These are phyloP conservation scores for Hypothenemus hampei DNA, from an alignment of 1,140 invertebrate species.

Conservation along the genomic window DNA sequence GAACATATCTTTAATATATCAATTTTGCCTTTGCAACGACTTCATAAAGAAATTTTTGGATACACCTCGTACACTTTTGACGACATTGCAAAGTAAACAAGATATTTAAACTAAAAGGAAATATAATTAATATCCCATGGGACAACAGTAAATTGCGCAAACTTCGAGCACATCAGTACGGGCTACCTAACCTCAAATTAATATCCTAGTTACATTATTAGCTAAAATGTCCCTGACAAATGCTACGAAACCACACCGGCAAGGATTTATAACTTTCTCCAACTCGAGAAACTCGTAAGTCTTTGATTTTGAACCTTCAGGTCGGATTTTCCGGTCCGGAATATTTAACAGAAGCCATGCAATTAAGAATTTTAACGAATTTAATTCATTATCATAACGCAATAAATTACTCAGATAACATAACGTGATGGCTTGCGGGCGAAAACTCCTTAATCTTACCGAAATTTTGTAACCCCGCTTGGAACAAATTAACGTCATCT, in stretches of 20 bases:
- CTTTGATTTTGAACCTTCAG: background rate
- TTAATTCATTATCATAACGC: background rate
- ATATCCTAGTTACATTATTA: slow-evolving; percentile 14
- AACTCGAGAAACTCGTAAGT: background rate
- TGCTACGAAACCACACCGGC: slow-evolving; percentile 16
- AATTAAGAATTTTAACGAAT: background rate
- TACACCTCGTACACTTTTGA: too few relatives aligned
- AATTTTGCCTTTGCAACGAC: too few relatives aligned
- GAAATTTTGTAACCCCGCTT: slow-evolving; percentile 20
- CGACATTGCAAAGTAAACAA: too few relatives aligned
- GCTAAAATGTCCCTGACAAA: slow-evolving; percentile 18
- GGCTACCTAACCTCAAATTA: slow-evolving; percentile 19
- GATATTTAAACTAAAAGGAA: too few relatives aligned
- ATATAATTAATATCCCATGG: slow-evolving; percentile 11
- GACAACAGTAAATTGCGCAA: slow-evolving; percentile 13
- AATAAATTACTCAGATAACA: background rate
- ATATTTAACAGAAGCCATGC: background rate
- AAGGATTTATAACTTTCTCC: slow-evolving; percentile 13
- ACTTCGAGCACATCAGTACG: slow-evolving; percentile 16
- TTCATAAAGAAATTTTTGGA: too few relatives aligned
- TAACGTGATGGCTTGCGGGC: background rate
- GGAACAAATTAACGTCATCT: slow-evolving; percentile 28
- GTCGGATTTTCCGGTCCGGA: background rate
- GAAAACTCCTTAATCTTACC: background rate
- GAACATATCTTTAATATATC: too few relatives aligned